Conservation (phyloP, 2,888 invertebrate species). For the Zaprionus obscuricornis region DNA sequence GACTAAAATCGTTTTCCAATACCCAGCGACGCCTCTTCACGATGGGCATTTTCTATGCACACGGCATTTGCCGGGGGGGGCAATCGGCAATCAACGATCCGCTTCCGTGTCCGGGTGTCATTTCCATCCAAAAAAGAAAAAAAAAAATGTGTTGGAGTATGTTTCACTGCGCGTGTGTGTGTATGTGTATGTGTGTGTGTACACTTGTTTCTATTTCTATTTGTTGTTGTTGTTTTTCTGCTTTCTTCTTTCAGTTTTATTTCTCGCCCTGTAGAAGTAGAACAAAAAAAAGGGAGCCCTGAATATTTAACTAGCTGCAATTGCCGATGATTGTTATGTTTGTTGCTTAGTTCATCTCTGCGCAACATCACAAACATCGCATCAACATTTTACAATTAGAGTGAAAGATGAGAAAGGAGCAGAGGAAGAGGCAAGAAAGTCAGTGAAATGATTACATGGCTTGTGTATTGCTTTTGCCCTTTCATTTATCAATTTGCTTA, state of each 20-base stretch:
- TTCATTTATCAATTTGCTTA: slow-evolving; percentile 72
- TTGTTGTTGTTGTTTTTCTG: too few species aligned
- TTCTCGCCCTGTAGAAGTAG: slow-evolving; percentile 55
- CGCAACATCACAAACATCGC: slow-evolving; percentile 9
- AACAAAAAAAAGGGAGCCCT: slow-evolving; percentile 34
- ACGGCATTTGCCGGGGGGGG: slow-evolving; percentile 72
- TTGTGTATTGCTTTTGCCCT: slow-evolving; percentile 18
- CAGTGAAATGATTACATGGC: not conserved
- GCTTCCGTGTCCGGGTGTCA: slow-evolving; percentile 56
- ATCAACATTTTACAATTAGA: slow-evolving; percentile 57
- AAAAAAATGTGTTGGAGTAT: not conserved
- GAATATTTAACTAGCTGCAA: slow-evolving; percentile 75
- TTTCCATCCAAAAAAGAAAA: too few species aligned
- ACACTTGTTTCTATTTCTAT: slow-evolving; percentile 45
- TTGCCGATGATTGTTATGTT: slow-evolving; percentile 75
- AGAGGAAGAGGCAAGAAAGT: too few species aligned
- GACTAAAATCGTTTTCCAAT: slow-evolving; percentile 67
- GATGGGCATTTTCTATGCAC: slow-evolving; percentile 59
- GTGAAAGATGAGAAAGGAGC: not conserved
- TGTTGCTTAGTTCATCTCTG: slow-evolving; percentile 31
- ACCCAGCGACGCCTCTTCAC: slow-evolving; percentile 33
- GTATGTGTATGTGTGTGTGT: slow-evolving; percentile 4
- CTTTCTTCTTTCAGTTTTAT: slow-evolving; percentile 67
- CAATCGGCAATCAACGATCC: slow-evolving; percentile 64
- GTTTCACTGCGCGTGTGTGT: not conserved